Evolutionary conservation across 2,797 vertebrate genomes (phyloP).

Genomic region (Neosilurus mollespiculum): DNA sequence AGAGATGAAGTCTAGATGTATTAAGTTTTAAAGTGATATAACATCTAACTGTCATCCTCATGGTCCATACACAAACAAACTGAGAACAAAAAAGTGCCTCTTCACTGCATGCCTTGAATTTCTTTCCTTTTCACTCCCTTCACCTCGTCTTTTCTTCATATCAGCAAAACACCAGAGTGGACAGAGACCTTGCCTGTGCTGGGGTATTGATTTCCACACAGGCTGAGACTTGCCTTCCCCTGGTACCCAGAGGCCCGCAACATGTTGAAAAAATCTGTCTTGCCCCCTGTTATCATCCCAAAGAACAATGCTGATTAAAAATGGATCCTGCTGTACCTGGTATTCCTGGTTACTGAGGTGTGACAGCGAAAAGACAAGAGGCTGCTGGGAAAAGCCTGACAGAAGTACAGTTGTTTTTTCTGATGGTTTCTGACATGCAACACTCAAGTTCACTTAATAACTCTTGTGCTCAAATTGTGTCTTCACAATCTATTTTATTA

Average conservation of each 20-base stretch:
- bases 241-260: slow-evolving; percentile 14
- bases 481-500: not conserved
- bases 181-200: slow-evolving; percentile 17
- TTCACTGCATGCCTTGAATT: not conserved
- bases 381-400: not conserved
- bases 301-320: slow-evolving; percentile 22
- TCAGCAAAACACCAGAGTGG: not conserved
- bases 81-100: slow-evolving; percentile 20
- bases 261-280: slow-evolving; percentile 2
- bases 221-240: slow-evolving; percentile 20
- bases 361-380: not conserved
- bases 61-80: slow-evolving; percentile 24
- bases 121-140: not conserved
- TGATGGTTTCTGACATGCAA: not conserved
- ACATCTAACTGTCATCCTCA: slow-evolving; percentile 36
- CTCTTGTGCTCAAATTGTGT: not conserved
- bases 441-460: not conserved
- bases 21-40: slow-evolving; percentile 27
- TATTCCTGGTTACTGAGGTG: not conserved
- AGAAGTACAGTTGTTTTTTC: not conserved
- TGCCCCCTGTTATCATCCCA: slow-evolving; percentile 18
- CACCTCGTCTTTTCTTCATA: not conserved
- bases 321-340: not conserved
- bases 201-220: slow-evolving; percentile 32
- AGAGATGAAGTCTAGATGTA: slow-evolving; percentile 8